Conservation (phyloP, 2,888 invertebrate genomes). For the Leucoptera coffeella region DNA sequence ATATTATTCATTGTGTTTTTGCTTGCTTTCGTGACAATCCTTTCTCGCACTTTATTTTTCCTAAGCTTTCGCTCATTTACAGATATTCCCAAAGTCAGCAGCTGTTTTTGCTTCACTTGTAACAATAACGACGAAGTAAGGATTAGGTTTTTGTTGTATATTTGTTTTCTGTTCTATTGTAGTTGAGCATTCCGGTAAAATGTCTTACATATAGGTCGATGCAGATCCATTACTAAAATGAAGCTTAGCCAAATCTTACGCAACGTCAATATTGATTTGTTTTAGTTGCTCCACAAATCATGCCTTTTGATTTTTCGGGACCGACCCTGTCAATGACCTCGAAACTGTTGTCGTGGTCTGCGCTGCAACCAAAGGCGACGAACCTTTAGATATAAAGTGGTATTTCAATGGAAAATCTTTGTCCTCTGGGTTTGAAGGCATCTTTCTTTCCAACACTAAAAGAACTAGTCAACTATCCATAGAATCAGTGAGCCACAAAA, state of each 20-base stretch:
- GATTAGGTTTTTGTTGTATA: conserved; percentile 6
- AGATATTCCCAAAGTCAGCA: too few species aligned
- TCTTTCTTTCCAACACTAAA: conserved; percentile 36
- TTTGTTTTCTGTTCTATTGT: conserved; percentile 4
- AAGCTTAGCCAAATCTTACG: too few species aligned
- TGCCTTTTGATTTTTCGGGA: conserved; percentile 58
- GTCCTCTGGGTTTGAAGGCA: conserved; percentile 30
- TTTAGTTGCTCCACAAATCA: conserved; percentile 59
- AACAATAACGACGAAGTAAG: too few species aligned
- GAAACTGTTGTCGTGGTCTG: conserved; percentile 59
- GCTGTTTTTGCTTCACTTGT: too few species aligned
- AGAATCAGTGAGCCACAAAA: conserved; percentile 39
- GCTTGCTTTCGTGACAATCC: neutral
- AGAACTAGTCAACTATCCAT: conserved; percentile 46
- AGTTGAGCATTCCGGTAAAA: too few species aligned
- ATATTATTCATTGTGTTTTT: conserved; percentile 10
- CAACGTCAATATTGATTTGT: too few species aligned
- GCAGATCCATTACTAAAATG: neutral
- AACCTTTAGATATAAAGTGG: conserved; percentile 65
- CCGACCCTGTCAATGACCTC: conserved; percentile 54
- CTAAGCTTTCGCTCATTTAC: too few species aligned
- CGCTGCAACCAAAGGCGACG: conserved; percentile 62
- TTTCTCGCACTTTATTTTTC: too few species aligned
- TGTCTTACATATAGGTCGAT: conserved; percentile 3
- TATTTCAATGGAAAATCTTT: conserved; percentile 25